Percentiles rank a stretch among this genome's conserved stretches.
Conservation (phyloP, 2,113 vertebrate genomes). For the Chroicocephalus ridibundus region DNA sequence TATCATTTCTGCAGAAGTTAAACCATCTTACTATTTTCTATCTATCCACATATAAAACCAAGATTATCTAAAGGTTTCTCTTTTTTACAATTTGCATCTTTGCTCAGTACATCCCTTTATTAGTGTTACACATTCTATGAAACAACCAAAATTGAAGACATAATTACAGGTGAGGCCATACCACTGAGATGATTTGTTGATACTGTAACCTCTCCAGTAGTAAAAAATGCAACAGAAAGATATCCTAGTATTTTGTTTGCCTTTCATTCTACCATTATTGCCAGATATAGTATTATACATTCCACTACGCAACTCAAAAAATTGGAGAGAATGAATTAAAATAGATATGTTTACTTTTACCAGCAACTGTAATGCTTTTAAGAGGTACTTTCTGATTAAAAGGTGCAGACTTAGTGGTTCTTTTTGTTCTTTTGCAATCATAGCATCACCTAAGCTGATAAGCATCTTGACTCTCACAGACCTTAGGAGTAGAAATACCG, state of each 20-base stretch:
- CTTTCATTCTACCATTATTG: not conserved
- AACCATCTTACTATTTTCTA: not conserved
- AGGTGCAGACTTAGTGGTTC: not conserved
- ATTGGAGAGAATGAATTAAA: not conserved
- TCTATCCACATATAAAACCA: not conserved
- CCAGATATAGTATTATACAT: not conserved
- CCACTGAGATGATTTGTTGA: not conserved
- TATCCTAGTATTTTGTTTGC: not conserved
- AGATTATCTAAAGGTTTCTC: not conserved
- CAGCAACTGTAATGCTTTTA: not conserved
- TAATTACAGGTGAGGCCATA: not conserved
- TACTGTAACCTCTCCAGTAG: not conserved
- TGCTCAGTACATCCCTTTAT: not conserved
- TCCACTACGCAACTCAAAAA: not conserved
- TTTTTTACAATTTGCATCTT: not conserved
- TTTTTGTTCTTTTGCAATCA: conserved; percentile 14
- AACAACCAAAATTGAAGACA: conserved; percentile 10
- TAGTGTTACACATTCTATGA: not conserved
- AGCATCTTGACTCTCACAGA: not conserved
- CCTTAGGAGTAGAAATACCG: not conserved
- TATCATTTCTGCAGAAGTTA: not conserved
- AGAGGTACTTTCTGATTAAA: not conserved
- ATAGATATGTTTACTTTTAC: not conserved
- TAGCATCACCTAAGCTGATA: not conserved
- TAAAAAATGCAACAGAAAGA: not conserved